These are phyloP conservation scores for Pogonognathellus flavescens DNA, from an alignment of 1,140 invertebrate genomes.

Conservation along the genomic window DNA sequence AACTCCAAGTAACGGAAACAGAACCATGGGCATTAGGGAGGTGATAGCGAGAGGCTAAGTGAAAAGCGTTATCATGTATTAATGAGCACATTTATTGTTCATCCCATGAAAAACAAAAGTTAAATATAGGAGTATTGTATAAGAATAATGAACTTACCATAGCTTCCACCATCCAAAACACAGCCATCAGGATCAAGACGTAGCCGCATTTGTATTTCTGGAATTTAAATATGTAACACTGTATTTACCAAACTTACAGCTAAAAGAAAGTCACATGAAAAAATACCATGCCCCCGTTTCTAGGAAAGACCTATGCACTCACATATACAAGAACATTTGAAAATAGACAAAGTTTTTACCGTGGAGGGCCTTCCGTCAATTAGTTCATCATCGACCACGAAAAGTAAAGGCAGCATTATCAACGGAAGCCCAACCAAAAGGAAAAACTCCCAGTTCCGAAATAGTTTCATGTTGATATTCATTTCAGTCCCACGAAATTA, in stretches of 20 bases:
- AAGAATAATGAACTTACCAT: conserved; percentile 68
- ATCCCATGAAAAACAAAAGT: no score
- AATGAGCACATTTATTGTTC: no score
- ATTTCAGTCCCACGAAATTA: background rate
- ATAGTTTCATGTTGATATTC: background rate
- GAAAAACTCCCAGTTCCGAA: conserved; percentile 65
- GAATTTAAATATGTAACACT: conserved; percentile 54
- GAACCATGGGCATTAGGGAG: conserved; percentile 85
- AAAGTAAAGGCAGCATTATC: conserved; percentile 59
- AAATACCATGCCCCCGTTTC: no score
- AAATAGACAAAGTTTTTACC: background rate
- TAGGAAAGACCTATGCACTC: background rate
- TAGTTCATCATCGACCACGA: conserved; percentile 56
- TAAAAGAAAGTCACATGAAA: no score
- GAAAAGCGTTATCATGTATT: no score
- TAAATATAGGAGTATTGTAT: no score
- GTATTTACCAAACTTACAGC: no score
- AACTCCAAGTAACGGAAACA: conserved; percentile 84
- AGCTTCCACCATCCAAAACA: conserved; percentile 87
- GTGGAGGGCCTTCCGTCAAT: conserved; percentile 23
- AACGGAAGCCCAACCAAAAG: conserved; percentile 57
- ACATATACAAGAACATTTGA: background rate
- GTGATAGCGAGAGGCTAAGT: conserved; percentile 80
- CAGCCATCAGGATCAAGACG: conserved; percentile 84
- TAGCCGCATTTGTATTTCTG: conserved; percentile 78